phyloP scores from a whole-genome alignment of 2,797 vertebrate genomes.

The Thamnophis elegans region DNA sequence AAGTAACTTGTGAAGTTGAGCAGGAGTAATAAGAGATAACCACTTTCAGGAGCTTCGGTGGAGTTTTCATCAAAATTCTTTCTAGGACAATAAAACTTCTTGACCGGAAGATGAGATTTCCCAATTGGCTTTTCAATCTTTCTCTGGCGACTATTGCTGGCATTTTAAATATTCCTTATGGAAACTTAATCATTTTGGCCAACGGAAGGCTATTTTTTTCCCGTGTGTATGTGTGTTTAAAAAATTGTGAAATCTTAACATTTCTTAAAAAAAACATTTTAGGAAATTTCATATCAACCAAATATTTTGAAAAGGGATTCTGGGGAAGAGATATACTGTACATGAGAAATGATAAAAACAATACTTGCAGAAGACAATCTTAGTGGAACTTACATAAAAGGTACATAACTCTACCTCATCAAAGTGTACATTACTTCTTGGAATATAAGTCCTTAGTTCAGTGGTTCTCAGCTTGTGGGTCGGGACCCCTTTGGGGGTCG shows the following conservation, averaged over 20 bases:
- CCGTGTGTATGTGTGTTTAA: not conserved
- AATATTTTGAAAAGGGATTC: slow-evolving; percentile 4
- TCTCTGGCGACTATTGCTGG: not conserved
- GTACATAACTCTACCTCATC: not conserved
- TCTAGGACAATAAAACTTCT: not conserved
- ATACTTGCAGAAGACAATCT: not conserved
- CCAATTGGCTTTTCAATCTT: not conserved
- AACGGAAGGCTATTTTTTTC: not conserved
- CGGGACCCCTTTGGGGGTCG: too few species aligned
- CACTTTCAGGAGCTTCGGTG: not conserved
- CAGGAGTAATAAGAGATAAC: slow-evolving; percentile 16
- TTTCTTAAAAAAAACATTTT: not conserved
- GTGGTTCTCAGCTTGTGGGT: too few species aligned
- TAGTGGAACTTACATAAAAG: rapidly evolving
- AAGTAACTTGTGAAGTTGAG: slow-evolving; percentile 38
- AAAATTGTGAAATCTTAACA: not conserved
- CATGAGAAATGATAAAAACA: not conserved
- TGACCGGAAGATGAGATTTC: not conserved
- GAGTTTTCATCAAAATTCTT: not conserved
- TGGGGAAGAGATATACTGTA: not conserved
- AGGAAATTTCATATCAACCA: not conserved
- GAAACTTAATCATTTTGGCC: not conserved
- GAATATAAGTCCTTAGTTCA: not conserved
- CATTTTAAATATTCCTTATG: not conserved
- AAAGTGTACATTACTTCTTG: not conserved